Conservation (phyloP, 2,888 invertebrate species). For the Amblyjoppa fuscipennis region DNA sequence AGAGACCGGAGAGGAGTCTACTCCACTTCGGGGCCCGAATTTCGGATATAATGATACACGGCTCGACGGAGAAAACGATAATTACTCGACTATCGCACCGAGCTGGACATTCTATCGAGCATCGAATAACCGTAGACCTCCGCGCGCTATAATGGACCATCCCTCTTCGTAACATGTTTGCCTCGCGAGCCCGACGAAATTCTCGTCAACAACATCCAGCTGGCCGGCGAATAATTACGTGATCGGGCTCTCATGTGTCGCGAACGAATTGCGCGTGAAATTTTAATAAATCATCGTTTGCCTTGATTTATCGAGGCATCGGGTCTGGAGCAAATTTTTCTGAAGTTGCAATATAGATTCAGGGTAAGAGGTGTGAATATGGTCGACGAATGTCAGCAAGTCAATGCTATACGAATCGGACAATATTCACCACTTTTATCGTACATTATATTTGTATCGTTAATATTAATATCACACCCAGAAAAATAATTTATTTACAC, state of each 20-base stretch:
- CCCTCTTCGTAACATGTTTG: slow-evolving; percentile 4
- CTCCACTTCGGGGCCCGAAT: neutral
- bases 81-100: slow-evolving; percentile 37
- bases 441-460: no score
- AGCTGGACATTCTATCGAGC: slow-evolving; percentile 8
- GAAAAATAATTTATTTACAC: no score
- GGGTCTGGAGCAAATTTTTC: no score
- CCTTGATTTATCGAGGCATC: neutral
- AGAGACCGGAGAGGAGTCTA: neutral
- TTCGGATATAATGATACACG: slow-evolving; percentile 50
- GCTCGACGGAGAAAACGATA: slow-evolving; percentile 36
- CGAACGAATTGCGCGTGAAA: neutral
- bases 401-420: no score
- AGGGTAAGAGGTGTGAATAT: no score
- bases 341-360: no score
- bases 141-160: neutral
- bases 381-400: no score
- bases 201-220: neutral
- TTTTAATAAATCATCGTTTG: neutral
- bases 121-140: slow-evolving; percentile 3
- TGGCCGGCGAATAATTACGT: neutral
- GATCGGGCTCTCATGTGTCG: neutral
- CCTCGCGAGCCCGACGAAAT: neutral
- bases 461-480: no score
- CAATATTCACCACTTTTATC: no score